Percentiles rank a stretch among this genome's conserved stretches.
These are phyloP conservation scores for Phoxinus dragarum DNA, from an alignment of 2,797 vertebrate genomes.

Conservation along the genomic window DNA sequence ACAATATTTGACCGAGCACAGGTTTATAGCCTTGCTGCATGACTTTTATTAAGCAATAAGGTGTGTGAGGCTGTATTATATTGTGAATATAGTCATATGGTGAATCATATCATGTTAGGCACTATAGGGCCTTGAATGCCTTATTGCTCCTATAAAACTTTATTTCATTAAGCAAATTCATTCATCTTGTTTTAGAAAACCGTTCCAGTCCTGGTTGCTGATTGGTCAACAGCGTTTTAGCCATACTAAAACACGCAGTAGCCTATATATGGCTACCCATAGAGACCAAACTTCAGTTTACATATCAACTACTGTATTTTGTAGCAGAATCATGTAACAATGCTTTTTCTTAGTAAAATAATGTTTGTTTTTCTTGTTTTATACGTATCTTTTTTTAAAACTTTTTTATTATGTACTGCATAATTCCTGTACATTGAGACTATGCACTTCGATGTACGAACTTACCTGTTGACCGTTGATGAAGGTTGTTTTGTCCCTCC, in stretches of 20 bases:
- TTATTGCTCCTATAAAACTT: neutral
- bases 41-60: slow-evolving; percentile 7
- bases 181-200: neutral
- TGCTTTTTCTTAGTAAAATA: neutral
- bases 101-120: neutral
- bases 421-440: neutral
- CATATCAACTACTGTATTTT: neutral
- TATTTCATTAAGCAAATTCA: neutral
- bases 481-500: neutral
- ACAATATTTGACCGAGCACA: slow-evolving; percentile 24
- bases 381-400: too few relatives aligned
- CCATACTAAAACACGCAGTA: neutral
- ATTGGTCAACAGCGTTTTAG: neutral
- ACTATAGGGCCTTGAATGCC: neutral
- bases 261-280: too few relatives aligned
- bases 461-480: neutral
- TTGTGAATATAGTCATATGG: neutral
- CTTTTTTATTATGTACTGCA: neutral
- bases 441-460: neutral
- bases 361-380: neutral
- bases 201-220: neutral
- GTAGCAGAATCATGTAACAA: neutral
- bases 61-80: neutral
- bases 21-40: neutral
- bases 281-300: neutral